phyloP scores from a whole-genome alignment of 1,140 invertebrate genomes.

The Trichonephila inaurata region DNA sequence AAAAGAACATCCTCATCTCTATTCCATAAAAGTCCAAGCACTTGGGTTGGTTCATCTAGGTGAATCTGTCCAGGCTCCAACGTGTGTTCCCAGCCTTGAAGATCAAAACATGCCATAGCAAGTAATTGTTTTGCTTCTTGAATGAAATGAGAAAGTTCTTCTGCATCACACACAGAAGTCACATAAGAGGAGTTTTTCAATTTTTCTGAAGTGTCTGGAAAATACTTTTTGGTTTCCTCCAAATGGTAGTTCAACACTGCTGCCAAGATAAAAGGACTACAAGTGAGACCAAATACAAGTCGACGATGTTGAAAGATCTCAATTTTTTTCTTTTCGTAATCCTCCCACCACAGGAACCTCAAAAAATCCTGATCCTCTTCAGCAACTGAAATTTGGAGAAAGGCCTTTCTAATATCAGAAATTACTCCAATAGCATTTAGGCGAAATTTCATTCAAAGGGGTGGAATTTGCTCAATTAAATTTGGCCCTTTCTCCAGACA shows the following conservation, averaged over 20 bases:
- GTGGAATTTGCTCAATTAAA: neutral
- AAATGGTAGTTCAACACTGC: slow-evolving; percentile 21
- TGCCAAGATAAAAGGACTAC: slow-evolving; percentile 3
- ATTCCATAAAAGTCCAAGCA: neutral
- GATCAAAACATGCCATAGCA: too few relatives aligned
- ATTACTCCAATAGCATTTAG: neutral
- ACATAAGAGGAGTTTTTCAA: neutral
- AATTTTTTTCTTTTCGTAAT: neutral
- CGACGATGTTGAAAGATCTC: neutral
- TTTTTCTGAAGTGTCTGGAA: too few relatives aligned
- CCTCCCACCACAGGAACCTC: neutral
- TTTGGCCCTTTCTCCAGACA: slow-evolving; percentile 29
- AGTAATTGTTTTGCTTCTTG: neutral
- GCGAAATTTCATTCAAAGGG: neutral
- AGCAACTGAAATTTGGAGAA: neutral
- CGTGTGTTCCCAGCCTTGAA: neutral
- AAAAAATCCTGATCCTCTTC: neutral
- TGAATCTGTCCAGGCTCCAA: neutral
- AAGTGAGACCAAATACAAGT: slow-evolving; percentile 40
- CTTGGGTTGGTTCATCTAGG: too few relatives aligned
- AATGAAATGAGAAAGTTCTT: neutral
- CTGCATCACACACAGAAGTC: neutral
- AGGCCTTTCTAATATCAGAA: neutral
- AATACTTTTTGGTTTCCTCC: neutral
- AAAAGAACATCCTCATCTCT: neutral